Evolutionary conservation across 2,888 invertebrate genomes (phyloP), one percentile per base, ranked within the genome.

Genomic region (Hydraecia micacea): DNA sequence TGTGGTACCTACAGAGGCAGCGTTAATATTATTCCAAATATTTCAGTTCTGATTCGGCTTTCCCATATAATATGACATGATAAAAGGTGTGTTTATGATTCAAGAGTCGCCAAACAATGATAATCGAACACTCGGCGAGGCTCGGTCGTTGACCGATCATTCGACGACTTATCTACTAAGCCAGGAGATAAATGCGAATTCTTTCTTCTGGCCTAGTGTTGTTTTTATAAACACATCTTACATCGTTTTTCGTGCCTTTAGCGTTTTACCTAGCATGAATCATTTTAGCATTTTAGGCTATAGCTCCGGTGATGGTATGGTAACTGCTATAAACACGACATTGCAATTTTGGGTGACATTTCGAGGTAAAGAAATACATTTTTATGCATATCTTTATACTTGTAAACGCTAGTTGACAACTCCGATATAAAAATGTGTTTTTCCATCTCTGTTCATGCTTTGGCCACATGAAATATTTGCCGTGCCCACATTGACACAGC

Each of bases 181-280:
- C 77, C 78, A 79, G 77, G 73, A 86, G 83, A 86, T 80, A 67
- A 73, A 75, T 68, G 66, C 67, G 63, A 74, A 81, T 72, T 78
- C 46, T 69, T 21, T 77, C 76, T 76, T 67, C 52, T 77, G 68
- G 60, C 65, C 63, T 65, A 75, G 36, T 39, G 46, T 66, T 76
- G 49, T 80, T 73, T 52, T 79, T 76, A 73, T 88, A 81, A 80
- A 78, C 78, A 86, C 81, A 73, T 85, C 76, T 87, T 87, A 83
- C 81, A 74, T 83, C 52, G 73, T 63, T 73, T 65, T 77, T 77
- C 75, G 80, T 85, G 78, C 70, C 78, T 83, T 77, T 79, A 72
- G 78, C 75, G 80, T 85, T 86, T 87, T 79, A 87, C 80, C 76
- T 88, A 88, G 91, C 90, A 91, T 91, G 91, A 85, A 82, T 80